Percentiles rank a stretch among this genome's conserved stretches.
Conservation (phyloP, 1,140 invertebrate genomes). For the Aplysia californica region DNA sequence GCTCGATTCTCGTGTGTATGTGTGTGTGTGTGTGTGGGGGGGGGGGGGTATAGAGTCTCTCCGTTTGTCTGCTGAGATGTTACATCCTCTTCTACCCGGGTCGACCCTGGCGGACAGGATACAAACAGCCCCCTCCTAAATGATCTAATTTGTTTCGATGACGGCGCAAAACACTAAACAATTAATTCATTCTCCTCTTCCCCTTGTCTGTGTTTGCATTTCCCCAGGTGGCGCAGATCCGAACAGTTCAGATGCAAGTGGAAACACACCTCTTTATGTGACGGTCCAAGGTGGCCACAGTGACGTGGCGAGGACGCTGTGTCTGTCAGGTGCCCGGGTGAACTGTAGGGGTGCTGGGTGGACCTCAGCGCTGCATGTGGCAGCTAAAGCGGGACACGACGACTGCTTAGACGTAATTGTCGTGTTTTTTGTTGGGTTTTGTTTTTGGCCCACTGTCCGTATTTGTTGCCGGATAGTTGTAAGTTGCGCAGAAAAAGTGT, state of each 20-base stretch:
- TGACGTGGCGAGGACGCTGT: conserved; percentile 32
- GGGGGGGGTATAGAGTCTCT: too few species aligned
- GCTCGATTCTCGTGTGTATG: too few species aligned
- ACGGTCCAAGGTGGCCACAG: conserved; percentile 36
- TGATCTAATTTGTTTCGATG: too few species aligned
- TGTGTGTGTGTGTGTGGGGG: too few species aligned
- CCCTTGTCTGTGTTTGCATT: not conserved
- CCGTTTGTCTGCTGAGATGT: too few species aligned
- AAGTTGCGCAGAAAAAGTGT: too few species aligned
- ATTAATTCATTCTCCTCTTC: too few species aligned
- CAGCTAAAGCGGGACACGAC: conserved; percentile 43
- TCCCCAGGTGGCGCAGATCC: not conserved
- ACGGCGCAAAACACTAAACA: too few species aligned
- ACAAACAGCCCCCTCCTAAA: too few species aligned
- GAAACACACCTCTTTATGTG: conserved; percentile 41
- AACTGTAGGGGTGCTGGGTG: conserved; percentile 32
- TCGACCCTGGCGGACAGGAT: too few species aligned
- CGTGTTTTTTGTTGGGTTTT: not conserved
- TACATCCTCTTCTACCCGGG: too few species aligned
- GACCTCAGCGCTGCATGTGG: conserved; percentile 52
- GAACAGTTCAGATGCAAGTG: conserved; percentile 16
- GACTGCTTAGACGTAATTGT: conserved; percentile 38
- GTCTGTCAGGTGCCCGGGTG: conserved; percentile 34
- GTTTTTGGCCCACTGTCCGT: not conserved
- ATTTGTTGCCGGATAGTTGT: not conserved